Conservation (phyloP, 2,113 vertebrate genomes). For the Platichthys flesus region DNA sequence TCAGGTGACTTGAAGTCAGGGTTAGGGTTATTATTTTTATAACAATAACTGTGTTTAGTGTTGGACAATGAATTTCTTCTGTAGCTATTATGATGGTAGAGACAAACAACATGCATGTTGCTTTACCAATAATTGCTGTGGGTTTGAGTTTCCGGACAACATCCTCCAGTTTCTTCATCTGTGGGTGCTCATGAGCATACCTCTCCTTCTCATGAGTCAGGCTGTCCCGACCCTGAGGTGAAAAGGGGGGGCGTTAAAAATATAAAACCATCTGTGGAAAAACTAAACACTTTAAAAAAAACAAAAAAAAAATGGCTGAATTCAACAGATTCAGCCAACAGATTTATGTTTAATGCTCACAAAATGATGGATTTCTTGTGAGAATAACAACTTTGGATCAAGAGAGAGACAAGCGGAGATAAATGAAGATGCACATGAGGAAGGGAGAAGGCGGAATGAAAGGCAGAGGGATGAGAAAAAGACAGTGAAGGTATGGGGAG, state of each 20-base stretch:
- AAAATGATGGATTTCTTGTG: background rate
- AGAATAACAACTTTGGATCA: background rate
- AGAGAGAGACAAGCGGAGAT: background rate
- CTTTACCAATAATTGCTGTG: slow-evolving; percentile 92
- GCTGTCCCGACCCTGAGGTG: slow-evolving; percentile 86
- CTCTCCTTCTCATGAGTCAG: slow-evolving; percentile 90
- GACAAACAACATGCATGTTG: background rate
- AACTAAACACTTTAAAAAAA: background rate
- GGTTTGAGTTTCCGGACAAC: slow-evolving; percentile 90
- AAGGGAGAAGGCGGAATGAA: background rate
- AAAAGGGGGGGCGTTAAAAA: slow-evolving; percentile 13
- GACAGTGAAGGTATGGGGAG: slow-evolving; percentile 10
- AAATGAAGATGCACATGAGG: background rate
- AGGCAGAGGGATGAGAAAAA: background rate
- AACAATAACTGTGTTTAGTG: background rate
- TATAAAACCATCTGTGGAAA: background rate
- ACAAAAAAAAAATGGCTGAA: background rate
- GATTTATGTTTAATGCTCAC: background rate
- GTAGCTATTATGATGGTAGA: background rate
- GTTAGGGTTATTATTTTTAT: too few relatives aligned
- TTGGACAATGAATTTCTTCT: background rate
- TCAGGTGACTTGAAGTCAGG: too few relatives aligned
- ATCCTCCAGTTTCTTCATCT: slow-evolving; percentile 90
- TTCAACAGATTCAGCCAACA: background rate
- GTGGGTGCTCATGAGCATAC: slow-evolving; percentile 90